These are phyloP conservation scores for Amphipoea lucens DNA, from an alignment of 2,888 invertebrate species.

Conservation along the genomic window DNA sequence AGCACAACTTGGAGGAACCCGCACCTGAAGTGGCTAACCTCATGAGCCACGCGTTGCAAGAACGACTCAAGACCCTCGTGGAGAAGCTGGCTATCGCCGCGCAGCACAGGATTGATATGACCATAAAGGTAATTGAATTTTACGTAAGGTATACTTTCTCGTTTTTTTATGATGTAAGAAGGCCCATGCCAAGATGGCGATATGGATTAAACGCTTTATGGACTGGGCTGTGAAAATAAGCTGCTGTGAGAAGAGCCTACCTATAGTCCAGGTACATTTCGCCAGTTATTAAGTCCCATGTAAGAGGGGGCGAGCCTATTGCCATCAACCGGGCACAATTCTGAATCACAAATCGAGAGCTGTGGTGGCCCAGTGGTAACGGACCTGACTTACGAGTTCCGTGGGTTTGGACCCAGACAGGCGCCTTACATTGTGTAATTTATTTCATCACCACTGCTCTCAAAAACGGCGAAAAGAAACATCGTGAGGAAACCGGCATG, in stretches of 20 bases:
- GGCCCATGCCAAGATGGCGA: not conserved
- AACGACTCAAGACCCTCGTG: slow-evolving; percentile 96
- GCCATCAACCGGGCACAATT: not conserved
- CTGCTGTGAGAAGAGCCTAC: not conserved
- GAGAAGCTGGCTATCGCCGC: slow-evolving; percentile 98
- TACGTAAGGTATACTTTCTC: not conserved
- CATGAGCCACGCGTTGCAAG: slow-evolving; percentile 98
- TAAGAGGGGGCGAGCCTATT: not conserved
- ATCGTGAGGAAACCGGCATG: too few relatives aligned
- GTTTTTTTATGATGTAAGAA: not conserved
- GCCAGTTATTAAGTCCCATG: too few relatives aligned
- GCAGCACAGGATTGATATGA: slow-evolving; percentile 97
- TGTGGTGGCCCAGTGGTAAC: too few relatives aligned
- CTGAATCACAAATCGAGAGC: too few relatives aligned
- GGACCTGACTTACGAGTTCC: too few relatives aligned
- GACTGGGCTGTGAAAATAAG: not conserved
- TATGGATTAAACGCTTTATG: too few relatives aligned
- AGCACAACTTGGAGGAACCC: slow-evolving; percentile 95
- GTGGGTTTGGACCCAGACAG: too few relatives aligned
- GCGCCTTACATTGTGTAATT: too few relatives aligned
- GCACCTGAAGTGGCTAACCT: slow-evolving; percentile 96
- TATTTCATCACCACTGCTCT: too few relatives aligned
- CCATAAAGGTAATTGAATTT: slow-evolving; percentile 91
- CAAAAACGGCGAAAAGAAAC: too few relatives aligned
- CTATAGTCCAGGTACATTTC: too few relatives aligned